Base-by-base conservation (phyloP, 1,140 invertebrate genomes). In the Caenorhabditis brenneri region DNA sequence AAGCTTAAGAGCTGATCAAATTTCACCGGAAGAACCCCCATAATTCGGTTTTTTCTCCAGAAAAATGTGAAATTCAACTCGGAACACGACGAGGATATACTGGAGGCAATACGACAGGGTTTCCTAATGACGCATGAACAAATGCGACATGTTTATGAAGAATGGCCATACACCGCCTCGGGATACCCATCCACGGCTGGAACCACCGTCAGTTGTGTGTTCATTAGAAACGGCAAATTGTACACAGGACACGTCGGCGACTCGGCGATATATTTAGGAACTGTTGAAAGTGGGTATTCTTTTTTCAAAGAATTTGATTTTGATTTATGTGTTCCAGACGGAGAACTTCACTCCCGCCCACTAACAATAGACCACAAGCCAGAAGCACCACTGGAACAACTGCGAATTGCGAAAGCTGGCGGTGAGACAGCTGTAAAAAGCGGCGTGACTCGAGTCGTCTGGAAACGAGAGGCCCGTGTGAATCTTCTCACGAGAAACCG, bases 201-300 rank as follows among this genome's bases (percentile, higher is more conserved):
- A 2, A 98, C 96, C 16, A 99, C 97, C 15, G 96, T 96, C 22
- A 97, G 95, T 88, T 94, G 98, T 83, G 96, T 95, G 1, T 97
- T 99, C 91, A 96, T 99, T 88, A 93, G 96, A 85, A 93, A 95
- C 88, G 95, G 95, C 22, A 98, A 98, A 92, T 94, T 98, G 82
- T 99, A 98, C 90, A 95, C 97, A 79, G 97, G 96, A 22, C 97
- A 99, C 93, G 97, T 98, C 39, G 97, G 97, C 24, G 97, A 99
- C 91, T 98, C 96, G 0, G 95, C 94, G 19, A 96, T 98, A 88
- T 94, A 97, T 29, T 92, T 98, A 53, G 96, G 96, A 94, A 94
- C 89, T 94, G 95, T 74, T 33, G 90, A 93, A 94, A 84, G 88
- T 85, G 19, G 48, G 84, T 80, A 84, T 16, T 9, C 42, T 46